Base-by-base conservation (phyloP, 2,888 invertebrate species). In the Patella pellucida region DNA sequence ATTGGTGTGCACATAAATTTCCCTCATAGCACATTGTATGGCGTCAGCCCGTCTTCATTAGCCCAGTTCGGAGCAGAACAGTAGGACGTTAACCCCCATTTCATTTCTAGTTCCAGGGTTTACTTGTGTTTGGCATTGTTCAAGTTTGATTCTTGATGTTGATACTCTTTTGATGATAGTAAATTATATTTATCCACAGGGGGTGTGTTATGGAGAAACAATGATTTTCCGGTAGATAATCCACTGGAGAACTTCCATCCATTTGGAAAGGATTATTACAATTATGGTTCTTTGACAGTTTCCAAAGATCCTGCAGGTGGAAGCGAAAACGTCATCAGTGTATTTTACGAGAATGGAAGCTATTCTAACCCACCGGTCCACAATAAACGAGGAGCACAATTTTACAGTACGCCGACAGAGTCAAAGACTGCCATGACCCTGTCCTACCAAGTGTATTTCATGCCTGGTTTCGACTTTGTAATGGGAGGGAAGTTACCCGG, bases 401-500 rank as follows among this genome's bases (percentile, higher is more conserved):
- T 84, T 72, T 83, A 79, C 56, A 70, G 77, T 11, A 75, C 73
- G 27, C 84, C 84, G 7, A 72, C 41, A 19, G 19, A 56, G 19
- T 41, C 52, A 12, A 23, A 69, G 27, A 69, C 71, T 41, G 74
- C 74, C 62, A 69, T 76, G 68, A 82, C 80, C 3, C 23, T 82
- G 15, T 78, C 76, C 52, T 82, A 78, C 68, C 78, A 81, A 41
- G 78, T 82, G 14, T 80, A 78, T 56, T 72, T 72, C 56, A 51
- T 72, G 73, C 73, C 73, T 54, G 62, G 56, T n/a, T 72, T 72
- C 31, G 72, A 72, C 56, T 72, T 72, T 56, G 56, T 51, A 16
- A 72, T 27, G 62, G 72, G 86, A 2, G 85, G 86, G 3, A 86
- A 86, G 68, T 75, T 86, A 16, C 85, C 86, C 1, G 86, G 86